Percentiles rank a stretch among this genome's conserved stretches.
phyloP scores from a whole-genome alignment of 2,113 vertebrate genomes.

The Erpornis zantholeuca region DNA sequence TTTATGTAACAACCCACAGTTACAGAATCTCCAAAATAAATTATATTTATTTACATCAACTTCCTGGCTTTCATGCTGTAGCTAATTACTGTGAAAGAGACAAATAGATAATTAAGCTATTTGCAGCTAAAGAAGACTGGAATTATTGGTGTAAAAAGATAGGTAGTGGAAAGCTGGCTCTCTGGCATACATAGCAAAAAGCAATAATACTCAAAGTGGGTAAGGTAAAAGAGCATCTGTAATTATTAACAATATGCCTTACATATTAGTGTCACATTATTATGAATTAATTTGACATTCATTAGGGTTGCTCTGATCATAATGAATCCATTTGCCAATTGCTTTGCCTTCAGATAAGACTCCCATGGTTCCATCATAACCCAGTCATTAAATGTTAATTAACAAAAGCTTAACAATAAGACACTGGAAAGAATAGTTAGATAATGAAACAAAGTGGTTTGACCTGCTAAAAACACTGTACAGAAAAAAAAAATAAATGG shows the following conservation, averaged over 20 bases:
- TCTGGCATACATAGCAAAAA: background rate
- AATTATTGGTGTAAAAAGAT: background rate
- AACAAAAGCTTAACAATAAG: conserved; percentile 20
- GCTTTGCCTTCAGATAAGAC: conserved; percentile 33
- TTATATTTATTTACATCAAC: conserved; percentile 35
- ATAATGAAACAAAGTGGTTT: background rate
- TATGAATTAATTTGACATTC: conserved; percentile 53
- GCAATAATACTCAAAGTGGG: background rate
- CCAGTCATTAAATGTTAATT: conserved; percentile 39
- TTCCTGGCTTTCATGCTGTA: conserved; percentile 4
- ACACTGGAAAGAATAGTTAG: background rate
- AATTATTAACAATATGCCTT: conserved; percentile 36
- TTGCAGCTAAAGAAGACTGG: background rate
- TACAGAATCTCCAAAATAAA: conserved; percentile 36
- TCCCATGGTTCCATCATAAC: conserved; percentile 1
- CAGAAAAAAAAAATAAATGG: background rate
- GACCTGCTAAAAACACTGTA: background rate
- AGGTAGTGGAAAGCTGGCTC: background rate
- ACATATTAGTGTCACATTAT: conserved; percentile 33
- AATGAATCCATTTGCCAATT: conserved; percentile 25
- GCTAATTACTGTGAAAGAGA: conserved; percentile 34
- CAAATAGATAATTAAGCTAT: conserved; percentile 47
- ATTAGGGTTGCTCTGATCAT: conserved; percentile 33
- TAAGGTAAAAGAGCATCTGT: background rate
- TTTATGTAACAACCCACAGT: conserved; percentile 3